Conservation (phyloP, 2,888 invertebrate genomes). For the Serripes groenlandicus region DNA sequence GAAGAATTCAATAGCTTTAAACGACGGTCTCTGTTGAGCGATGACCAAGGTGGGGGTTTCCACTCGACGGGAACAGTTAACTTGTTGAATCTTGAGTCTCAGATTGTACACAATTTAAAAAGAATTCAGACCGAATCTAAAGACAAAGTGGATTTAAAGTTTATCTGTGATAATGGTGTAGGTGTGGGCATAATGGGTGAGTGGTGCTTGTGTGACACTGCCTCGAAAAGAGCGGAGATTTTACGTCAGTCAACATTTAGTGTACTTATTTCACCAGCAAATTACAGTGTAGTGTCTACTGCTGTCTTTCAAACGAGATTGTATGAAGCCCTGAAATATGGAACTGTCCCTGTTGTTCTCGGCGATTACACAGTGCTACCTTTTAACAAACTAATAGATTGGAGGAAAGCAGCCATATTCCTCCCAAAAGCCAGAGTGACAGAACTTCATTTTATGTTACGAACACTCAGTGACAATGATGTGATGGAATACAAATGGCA, state of each 20-base stretch:
- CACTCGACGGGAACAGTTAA: conserved; percentile 11
- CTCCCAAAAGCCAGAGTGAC: conserved; percentile 88
- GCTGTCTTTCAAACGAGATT: conserved; percentile 90
- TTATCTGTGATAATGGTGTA: conserved; percentile 90
- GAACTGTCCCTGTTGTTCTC: conserved; percentile 95
- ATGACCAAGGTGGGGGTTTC: conserved; percentile 89
- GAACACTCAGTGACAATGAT: conserved; percentile 95
- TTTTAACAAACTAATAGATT: conserved; percentile 90
- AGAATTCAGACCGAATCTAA: conserved; percentile 81
- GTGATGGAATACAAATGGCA: conserved; percentile 93
- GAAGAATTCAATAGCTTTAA: conserved; percentile 56
- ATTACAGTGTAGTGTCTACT: conserved; percentile 89
- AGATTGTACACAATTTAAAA: conserved; percentile 80
- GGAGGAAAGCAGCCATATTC: conserved; percentile 87
- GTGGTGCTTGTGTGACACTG: conserved; percentile 94
- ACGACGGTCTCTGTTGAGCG: conserved; percentile 86
- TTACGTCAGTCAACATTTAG: conserved; percentile 92
- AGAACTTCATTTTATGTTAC: conserved; percentile 95
- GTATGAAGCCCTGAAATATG: conserved; percentile 95
- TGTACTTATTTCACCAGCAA: conserved; percentile 93
- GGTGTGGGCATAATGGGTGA: conserved; percentile 75
- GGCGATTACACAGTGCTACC: conserved; percentile 92
- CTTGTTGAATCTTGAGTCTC: conserved; percentile 85
- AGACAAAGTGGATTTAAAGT: conserved; percentile 94
- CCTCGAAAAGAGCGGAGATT: conserved; percentile 69